Evolutionary conservation across 2,888 invertebrate species (phyloP), one percentile per base, ranked within the genome.

Genomic region (Noctua comes): DNA sequence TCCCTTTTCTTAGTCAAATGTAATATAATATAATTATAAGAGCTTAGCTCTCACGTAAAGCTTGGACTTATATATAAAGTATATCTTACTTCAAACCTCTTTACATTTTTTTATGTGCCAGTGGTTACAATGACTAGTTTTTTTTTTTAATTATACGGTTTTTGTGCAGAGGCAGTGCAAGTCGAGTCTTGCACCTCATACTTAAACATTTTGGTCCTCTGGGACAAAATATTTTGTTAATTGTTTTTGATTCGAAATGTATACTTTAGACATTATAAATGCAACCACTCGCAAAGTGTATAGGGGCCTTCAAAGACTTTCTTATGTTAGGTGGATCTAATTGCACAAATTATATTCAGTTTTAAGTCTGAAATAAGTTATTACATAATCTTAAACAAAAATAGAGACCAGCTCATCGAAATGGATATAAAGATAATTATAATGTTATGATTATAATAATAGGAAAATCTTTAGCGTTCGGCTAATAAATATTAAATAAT

Each of bases 11-110:
- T 79, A 73, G 59, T 64, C 65, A 59, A 77, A 74, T 85, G 68
- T 72, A 57, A 59, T 76, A 72, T 62, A 70, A 62, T 82, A 75
- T 80, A 73, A 62, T 82, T 84, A 70, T 43, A 72, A 68, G 86
- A 85, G 84, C 86, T 74, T 74, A 46, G 72, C 86, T 76, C 84
- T 76, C 54, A 57, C 70, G 77, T 86, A 79, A 85, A 85, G 68
- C 80, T 86, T 76, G 31, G 59, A 83, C 86, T 86, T 80, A 83
- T 69, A 74, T 74, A 74, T 64, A 79, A 62, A 66, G 1, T 76
- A 64, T 74, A 71, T 62, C 31, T 83, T 54, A 71, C 40, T 73
- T 73, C 57, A 68, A 66, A 68, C 70, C 70, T 70, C 66, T 66
- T 75, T 66, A 69, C 54, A 36, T 57, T 48, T 57, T 1, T 10